Evolutionary conservation across 2,797 vertebrate species (phyloP).

Genomic region (Acipenser ruthenus): DNA sequence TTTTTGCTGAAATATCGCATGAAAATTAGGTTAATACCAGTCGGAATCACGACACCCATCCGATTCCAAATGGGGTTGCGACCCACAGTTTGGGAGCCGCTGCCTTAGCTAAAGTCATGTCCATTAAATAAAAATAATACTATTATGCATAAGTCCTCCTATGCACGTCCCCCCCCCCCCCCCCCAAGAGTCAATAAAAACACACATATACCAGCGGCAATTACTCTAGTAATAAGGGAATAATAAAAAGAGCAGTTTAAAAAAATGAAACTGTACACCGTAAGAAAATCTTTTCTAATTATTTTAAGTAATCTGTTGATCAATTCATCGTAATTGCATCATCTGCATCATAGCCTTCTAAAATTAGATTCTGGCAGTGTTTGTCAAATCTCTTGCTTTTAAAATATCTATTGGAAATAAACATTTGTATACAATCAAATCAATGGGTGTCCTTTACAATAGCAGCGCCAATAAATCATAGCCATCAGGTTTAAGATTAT

Average conservation of each 20-base stretch:
- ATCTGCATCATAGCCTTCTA: constrained; percentile 72
- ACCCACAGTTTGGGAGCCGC: no score
- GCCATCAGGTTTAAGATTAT: constrained; percentile 18
- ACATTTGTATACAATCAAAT: constrained; percentile 68
- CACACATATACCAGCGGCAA: constrained; percentile 48
- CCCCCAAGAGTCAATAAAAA: constrained; percentile 16
- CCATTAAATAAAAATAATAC: neutral
- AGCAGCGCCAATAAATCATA: constrained; percentile 51
- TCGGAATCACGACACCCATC: no score
- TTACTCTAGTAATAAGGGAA: constrained; percentile 41
- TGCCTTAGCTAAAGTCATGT: no score
- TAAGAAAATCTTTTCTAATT: constrained; percentile 89
- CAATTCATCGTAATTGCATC: constrained; percentile 89
- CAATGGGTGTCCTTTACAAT: constrained; percentile 56
- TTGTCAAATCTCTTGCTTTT: constrained; percentile 74
- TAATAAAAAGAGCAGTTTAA: constrained; percentile 44
- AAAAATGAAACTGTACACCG: constrained; percentile 43
- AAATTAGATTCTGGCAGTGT: constrained; percentile 82
- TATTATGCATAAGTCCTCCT: neutral
- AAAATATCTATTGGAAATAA: constrained; percentile 74
- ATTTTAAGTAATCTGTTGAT: constrained; percentile 86
- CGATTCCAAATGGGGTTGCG: no score
- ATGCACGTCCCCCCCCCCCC: neutral
- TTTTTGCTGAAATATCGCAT: no score
- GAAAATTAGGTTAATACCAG: no score